Conservation (phyloP, 2,888 invertebrate genomes). For the Hyposoter dolosus region DNA sequence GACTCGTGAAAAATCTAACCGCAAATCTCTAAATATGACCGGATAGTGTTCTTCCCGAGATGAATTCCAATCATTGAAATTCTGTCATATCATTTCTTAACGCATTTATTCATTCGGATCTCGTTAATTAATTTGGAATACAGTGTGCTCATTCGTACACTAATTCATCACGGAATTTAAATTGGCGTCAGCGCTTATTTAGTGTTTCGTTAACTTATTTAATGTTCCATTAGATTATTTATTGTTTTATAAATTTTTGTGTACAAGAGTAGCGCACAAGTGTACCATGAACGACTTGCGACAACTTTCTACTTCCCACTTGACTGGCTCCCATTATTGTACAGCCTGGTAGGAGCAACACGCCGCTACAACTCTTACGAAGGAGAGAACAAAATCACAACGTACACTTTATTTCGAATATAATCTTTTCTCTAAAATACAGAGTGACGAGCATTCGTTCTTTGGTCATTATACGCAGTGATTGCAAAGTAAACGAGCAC, state of each 20-base stretch:
- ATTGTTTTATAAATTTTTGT: conserved; percentile 18
- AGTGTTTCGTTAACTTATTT: background rate
- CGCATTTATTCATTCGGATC: background rate
- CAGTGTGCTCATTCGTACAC: background rate
- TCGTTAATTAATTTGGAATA: background rate
- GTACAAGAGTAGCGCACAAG: conserved; percentile 5
- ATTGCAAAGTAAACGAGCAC: conserved; percentile 36
- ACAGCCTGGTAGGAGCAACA: background rate
- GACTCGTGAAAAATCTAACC: background rate
- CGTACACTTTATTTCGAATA: conserved; percentile 47
- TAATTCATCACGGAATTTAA: background rate
- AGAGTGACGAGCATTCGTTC: conserved; percentile 37
- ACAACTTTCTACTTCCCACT: conserved; percentile 73
- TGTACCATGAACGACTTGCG: conserved; percentile 51
- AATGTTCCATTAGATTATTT: background rate
- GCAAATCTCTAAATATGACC: background rate
- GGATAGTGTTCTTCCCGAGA: background rate
- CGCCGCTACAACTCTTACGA: conserved; percentile 18
- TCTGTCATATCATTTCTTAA: background rate
- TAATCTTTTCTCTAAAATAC: conserved; percentile 45
- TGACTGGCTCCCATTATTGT: conserved; percentile 56
- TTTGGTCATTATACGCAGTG: conserved; percentile 48
- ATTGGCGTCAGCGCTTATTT: background rate
- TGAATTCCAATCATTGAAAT: background rate
- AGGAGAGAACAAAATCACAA: conserved; percentile 15